These are phyloP conservation scores for Mimas tiliae DNA, from an alignment of 2,888 invertebrate genomes.

Conservation along the genomic window DNA sequence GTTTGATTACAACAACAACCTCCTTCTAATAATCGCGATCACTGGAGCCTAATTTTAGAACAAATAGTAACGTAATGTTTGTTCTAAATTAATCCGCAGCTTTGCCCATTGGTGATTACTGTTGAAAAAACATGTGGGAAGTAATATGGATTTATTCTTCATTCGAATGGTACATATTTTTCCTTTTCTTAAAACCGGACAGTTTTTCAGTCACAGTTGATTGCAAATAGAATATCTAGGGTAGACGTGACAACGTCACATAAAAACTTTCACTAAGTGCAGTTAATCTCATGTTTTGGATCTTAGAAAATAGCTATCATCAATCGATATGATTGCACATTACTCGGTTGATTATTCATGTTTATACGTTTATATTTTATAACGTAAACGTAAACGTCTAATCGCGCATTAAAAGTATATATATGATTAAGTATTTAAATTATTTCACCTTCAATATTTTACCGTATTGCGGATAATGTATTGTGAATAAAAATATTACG, in stretches of 20 bases:
- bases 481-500: background rate
- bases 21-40: constrained; percentile 54
- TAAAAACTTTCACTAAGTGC: no score
- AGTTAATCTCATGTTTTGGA: no score
- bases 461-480: background rate
- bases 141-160: constrained; percentile 46
- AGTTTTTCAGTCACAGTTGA: no score
- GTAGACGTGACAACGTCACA: no score
- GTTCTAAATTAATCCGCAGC: constrained; percentile 55
- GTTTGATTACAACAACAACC: constrained; percentile 55
- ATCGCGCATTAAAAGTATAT: no score
- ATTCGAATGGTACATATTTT: constrained; percentile 48
- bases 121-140: constrained; percentile 48
- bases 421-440: constrained; percentile 11
- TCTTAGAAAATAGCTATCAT: no score
- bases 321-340: no score
- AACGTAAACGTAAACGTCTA: no score
- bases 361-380: no score
- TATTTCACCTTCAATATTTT: constrained; percentile 42
- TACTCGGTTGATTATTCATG: no score
- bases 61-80: constrained; percentile 56
- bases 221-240: no score
- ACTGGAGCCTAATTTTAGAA: constrained; percentile 60
- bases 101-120: constrained; percentile 41
- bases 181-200: constrained; percentile 56